These are phyloP conservation scores for Latrodectus hesperus DNA, from an alignment of 2,888 invertebrate species.

Conservation along the genomic window DNA sequence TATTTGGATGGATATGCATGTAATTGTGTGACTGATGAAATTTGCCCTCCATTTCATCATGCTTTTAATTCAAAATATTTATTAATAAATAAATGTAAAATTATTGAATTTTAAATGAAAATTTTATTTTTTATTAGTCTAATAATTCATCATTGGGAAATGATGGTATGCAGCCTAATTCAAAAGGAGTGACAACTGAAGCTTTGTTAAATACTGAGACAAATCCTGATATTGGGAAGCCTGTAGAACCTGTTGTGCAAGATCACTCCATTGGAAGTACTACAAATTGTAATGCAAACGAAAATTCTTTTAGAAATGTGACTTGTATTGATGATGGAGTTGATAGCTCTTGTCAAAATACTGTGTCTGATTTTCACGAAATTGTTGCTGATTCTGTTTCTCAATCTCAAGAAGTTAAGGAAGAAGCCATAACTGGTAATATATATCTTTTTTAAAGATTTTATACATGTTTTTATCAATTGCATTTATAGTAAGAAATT, in stretches of 20 bases:
- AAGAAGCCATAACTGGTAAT: conserved; percentile 9
- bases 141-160: conserved; percentile 5
- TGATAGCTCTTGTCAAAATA: conserved; percentile 20
- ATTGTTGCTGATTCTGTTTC: conserved; percentile 13
- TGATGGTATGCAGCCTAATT: conserved; percentile 1
- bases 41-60: not conserved
- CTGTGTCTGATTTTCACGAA: conserved; percentile 1
- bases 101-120: not conserved
- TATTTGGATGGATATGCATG: too few species aligned
- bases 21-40: too few species aligned
- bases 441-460: not conserved
- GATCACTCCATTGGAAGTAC: conserved; percentile 58
- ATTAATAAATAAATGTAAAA: not conserved
- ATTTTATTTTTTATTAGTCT: conserved; percentile 11
- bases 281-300: conserved; percentile 31
- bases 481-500: too few species aligned
- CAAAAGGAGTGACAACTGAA: not conserved
- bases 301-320: not conserved
- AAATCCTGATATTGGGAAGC: not conserved
- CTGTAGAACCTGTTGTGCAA: conserved; percentile 34
- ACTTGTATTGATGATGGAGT: not conserved
- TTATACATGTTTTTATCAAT: too few species aligned
- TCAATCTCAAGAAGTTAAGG: conserved; percentile 18
- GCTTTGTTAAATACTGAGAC: not conserved
- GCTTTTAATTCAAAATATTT: not conserved